Evolutionary conservation across 2,888 invertebrate species (phyloP), one percentile per base, ranked within the genome.

Genomic region (Heliothis peltigera): DNA sequence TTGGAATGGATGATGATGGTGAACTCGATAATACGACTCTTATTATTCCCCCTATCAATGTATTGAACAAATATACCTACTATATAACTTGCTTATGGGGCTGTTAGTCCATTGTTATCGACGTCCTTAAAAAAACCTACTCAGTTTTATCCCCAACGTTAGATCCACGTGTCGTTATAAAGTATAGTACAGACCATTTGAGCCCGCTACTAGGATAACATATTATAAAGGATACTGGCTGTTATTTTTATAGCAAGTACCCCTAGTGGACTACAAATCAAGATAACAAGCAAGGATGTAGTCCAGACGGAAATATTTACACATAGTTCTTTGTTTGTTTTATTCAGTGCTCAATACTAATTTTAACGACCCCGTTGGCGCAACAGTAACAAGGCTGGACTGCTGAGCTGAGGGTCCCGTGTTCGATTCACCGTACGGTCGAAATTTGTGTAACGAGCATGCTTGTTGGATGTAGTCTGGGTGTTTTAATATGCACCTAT

Each of bases 261-360:
- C 89, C 87, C 88, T 86, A 88, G 90, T 89, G 87, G 87, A 88
- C 91, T 87, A 92, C 92, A 92, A 92, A 92, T 92, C 92, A 92
- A 90, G 91, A 91, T 92, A 92, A 92, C 91, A 91, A 91, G 91
- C 90, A 73, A 70, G 88, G 89, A 90, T 91, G 89, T 84, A 84
- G 84, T 80, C 80, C 77, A 85, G 83, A 79, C 82, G 84, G 87
- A 87, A 84, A 89, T 89, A 87, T 91, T 90, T 90, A 91, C 90
- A 88, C 88, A 87, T 87, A 73, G 70, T 74, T 70, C 78, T 70
- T 64, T 75, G 62, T 66, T 66, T 79, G 70, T 79, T 81, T 80
- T 83, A 80, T 84, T 81, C 77, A 80, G 77, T 75, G 75, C 64
- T 56, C 64, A 71, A 80, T 80, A 64, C 74, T 69, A 55, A 70